Base-by-base conservation (phyloP, 2,888 invertebrate species). In the Lutraria lutraria region DNA sequence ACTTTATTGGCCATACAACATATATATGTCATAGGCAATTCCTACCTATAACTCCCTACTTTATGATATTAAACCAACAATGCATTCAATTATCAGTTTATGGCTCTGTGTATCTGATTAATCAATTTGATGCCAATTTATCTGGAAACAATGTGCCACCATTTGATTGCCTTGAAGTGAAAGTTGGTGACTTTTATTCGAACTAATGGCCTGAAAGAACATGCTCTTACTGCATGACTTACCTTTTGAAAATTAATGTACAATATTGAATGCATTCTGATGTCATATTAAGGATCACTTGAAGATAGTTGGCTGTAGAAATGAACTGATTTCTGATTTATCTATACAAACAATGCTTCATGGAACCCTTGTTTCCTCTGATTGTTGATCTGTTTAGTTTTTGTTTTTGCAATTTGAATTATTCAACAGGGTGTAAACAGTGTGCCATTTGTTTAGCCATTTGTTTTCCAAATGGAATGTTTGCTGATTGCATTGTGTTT, bases 61-160 rank as follows among this genome's bases (percentile, higher is more conserved):
- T 68, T 68, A 68, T 68, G 63, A n/a, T 68, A 68, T 68, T 68
- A 25, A 68, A 68, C 25, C 25, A 68, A 68, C 63, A 21, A 68
- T 68, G 63, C 63, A 68, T 68, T 68, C 10, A 25, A 68, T 68
- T 25, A 68, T 10, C 25, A 68, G 63, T 68, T 68, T 25, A 25
- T 68, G 63, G n/a, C 25, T 25, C 10, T 68, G 63, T 68, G 13
- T 68, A 25, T 10, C 63, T 68, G 63, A 25, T n/a, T 25, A 25
- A 25, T 68, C 63, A 68, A 68, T 25, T 68, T 10, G 63, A 68
- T 25, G 63, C 63, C 63, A 68, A 68, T 68, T 25, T 25, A 68
- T 68, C 63, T 25, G 25, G 12, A 68, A 8, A 68, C 25, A 68
- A 68, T 21, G 63, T 6, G 63, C n/a, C 12, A 25, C 43, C n/a